phyloP scores from a whole-genome alignment of 2,113 vertebrate species.

The Spea multiplicata region DNA sequence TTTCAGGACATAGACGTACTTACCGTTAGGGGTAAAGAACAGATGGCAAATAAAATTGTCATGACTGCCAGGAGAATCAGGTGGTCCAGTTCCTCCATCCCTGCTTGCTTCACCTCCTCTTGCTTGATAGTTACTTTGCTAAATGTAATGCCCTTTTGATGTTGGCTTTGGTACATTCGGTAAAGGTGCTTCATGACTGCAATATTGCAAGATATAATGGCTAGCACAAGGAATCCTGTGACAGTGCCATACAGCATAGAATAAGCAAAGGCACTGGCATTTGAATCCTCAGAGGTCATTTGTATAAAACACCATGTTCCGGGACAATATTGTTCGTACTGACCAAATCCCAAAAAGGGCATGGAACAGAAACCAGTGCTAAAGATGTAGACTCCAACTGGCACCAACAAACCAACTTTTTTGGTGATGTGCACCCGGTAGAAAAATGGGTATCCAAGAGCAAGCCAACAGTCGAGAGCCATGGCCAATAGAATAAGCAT shows the following conservation, averaged over 20 bases:
- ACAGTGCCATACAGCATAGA: slow-evolving; percentile 70
- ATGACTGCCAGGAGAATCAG: slow-evolving; percentile 70
- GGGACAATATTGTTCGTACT: slow-evolving; percentile 68
- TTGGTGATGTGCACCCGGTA: slow-evolving; percentile 63
- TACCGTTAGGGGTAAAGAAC: slow-evolving; percentile 72
- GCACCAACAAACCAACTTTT: slow-evolving; percentile 51
- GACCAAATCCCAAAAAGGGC: slow-evolving; percentile 64
- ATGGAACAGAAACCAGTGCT: slow-evolving; percentile 67
- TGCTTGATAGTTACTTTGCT: slow-evolving; percentile 3
- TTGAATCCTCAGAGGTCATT: slow-evolving; percentile 50
- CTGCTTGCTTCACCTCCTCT: slow-evolving; percentile 6
- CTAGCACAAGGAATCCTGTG: slow-evolving; percentile 64
- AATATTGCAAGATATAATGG: slow-evolving; percentile 68
- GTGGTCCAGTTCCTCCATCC: slow-evolving; percentile 68
- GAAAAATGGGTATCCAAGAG: slow-evolving; percentile 71
- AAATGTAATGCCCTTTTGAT: slow-evolving; percentile 16
- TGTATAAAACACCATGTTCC: slow-evolving; percentile 78
- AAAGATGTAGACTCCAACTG: slow-evolving; percentile 51
- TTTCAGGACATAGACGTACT: slow-evolving; percentile 52
- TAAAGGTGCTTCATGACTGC: slow-evolving; percentile 70
- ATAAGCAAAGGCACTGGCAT: slow-evolving; percentile 54
- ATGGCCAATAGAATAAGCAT: slow-evolving; percentile 71
- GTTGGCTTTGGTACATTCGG: slow-evolving; percentile 62
- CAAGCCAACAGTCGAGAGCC: slow-evolving; percentile 73
- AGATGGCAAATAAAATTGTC: slow-evolving; percentile 71